Base-by-base conservation (phyloP, 2,797 vertebrate genomes). In the Galago senegalensis region DNA sequence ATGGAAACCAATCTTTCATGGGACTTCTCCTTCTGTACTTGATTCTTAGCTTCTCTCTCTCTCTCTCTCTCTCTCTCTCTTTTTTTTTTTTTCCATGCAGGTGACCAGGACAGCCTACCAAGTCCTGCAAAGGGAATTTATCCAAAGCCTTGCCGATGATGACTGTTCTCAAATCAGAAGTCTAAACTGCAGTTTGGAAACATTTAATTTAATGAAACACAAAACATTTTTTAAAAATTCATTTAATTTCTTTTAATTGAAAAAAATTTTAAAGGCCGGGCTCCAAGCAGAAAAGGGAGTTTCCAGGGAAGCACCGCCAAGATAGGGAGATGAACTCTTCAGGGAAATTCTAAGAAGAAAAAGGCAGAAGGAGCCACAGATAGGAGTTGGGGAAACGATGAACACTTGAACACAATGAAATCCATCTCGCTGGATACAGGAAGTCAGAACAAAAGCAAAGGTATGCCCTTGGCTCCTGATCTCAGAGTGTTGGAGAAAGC, bases 241-340 rank as follows among this genome's bases (percentile, higher is more conserved):
- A 43, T 6, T 43, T 43, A 43, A 43, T 43, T 43, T 43, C 7
- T 43, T 43, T 43, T 43, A 43, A 43, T 43, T 43, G 7, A 43
- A 43, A 43, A 43, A 43, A 43, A 43, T 43, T 43, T 43, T 40
- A 75, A 92, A 89, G 31, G 75, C 76, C 79, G 2, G 49, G 87
- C 70, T 95, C 82, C 43, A 83, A 75, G 40, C 83, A 92, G 67
- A 83, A 90, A 56, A 83, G 60, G 75, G 76, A 84, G 40, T 70
- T 95, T 86, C 84, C 87, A 7, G 43, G 79, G 65, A 92, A 93
- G n/a, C 27, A 8, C 37, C 5, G 31, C 70, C 89, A 83, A 65
- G n/a, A 20, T 10, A 84, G 76, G 60, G 76, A 86, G 76, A 77
- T 3, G 27, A 91, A 93, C 43, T 85, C 79, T 76, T 77, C 23